Percentiles rank a stretch among this genome's conserved stretches.
phyloP scores from a whole-genome alignment of 2,888 invertebrate genomes.

The Galerucella pusilla region DNA sequence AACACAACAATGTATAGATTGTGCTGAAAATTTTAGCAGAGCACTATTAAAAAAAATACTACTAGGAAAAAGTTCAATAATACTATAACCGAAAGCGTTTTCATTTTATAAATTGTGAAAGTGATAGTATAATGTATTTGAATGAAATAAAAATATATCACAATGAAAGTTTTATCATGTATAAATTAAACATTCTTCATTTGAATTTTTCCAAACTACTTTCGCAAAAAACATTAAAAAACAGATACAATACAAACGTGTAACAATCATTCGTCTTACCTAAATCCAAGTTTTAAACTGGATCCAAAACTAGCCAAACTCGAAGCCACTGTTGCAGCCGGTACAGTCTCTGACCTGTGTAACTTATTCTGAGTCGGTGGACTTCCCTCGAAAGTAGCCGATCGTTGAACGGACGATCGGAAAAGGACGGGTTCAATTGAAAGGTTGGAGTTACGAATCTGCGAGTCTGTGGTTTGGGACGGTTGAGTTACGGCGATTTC shows the following conservation, averaged over 20 bases:
- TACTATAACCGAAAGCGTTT: no score
- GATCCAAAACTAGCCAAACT: slow-evolving; percentile 84
- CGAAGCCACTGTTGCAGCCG: slow-evolving; percentile 78
- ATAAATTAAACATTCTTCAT: no score
- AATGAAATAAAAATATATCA: no score
- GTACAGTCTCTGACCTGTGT: slow-evolving; percentile 81
- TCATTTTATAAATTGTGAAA: no score
- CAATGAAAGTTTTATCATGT: no score
- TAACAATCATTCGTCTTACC: slow-evolving; percentile 70
- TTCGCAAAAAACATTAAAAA: neutral
- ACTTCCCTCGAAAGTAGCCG: slow-evolving; percentile 69
- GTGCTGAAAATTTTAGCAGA: no score
- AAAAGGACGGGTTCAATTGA: slow-evolving; percentile 79
- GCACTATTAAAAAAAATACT: no score
- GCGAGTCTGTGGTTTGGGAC: slow-evolving; percentile 24
- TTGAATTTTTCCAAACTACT: no score
- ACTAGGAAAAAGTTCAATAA: no score
- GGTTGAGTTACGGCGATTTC: slow-evolving; percentile 46
- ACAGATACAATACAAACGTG: slow-evolving; percentile 13
- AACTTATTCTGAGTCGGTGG: slow-evolving; percentile 66
- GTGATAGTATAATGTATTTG: no score
- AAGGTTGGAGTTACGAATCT: slow-evolving; percentile 50
- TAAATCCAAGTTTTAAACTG: slow-evolving; percentile 85
- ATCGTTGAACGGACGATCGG: slow-evolving; percentile 65
- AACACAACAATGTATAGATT: no score